phyloP scores from a whole-genome alignment of 2,113 vertebrate genomes.

The Butorides virescens region DNA sequence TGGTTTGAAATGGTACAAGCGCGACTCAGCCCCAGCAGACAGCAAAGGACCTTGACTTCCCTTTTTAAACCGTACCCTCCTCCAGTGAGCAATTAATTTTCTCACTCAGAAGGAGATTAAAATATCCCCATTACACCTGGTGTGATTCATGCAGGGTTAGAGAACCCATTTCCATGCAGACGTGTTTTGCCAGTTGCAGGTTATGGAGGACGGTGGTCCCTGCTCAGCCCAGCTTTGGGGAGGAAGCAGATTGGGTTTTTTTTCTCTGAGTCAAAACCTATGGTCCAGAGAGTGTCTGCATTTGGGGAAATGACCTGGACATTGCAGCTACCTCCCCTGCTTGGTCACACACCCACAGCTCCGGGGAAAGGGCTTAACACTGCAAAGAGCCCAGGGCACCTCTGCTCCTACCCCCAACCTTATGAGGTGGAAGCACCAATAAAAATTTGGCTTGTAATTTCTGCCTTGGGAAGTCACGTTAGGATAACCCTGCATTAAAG shows the following conservation, averaged over 20 bases:
- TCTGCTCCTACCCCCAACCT: fast-evolving
- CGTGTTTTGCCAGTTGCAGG: not conserved
- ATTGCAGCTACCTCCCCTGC: not conserved
- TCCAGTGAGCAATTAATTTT: not conserved
- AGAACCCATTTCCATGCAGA: not conserved
- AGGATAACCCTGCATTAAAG: not conserved
- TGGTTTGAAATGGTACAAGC: fast-evolving
- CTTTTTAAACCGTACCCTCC: not conserved
- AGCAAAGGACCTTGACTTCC: not conserved
- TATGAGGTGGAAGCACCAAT: not conserved
- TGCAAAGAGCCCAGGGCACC: not conserved
- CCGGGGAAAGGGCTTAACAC: not conserved
- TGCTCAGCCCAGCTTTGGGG: not conserved
- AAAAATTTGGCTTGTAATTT: not conserved
- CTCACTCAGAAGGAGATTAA: not conserved
- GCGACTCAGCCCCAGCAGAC: not conserved
- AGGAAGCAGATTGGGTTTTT: not conserved
- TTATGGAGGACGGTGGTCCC: not conserved
- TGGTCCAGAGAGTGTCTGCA: not conserved
- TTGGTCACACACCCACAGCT: not conserved
- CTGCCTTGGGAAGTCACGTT: not conserved
- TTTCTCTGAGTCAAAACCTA: not conserved
- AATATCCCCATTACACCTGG: not conserved
- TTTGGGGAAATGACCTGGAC: not conserved
- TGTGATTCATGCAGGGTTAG: not conserved